Percentiles rank a stretch among this genome's conserved stretches.
Conservation (phyloP, 2,797 vertebrate species). For the Adelosebastes latens region DNA sequence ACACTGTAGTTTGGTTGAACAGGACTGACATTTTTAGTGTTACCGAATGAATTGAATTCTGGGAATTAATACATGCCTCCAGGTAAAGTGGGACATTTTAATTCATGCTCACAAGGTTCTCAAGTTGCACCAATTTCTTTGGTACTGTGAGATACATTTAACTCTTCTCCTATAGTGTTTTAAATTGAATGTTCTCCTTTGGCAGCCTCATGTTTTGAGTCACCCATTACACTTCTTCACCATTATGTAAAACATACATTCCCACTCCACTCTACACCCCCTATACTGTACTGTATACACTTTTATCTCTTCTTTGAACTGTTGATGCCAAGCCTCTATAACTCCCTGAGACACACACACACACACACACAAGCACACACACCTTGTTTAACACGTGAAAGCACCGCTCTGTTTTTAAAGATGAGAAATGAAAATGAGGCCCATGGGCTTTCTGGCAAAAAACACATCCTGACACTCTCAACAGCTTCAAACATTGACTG, state of each 20-base stretch:
- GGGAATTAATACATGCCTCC: not conserved
- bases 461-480: conserved; percentile 60
- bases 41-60: not conserved
- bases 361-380: conserved; percentile 25
- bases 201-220: not conserved
- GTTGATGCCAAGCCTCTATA: conserved; percentile 8
- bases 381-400: conserved; percentile 59
- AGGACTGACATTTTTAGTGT: not conserved
- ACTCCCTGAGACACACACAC: conserved; percentile 3
- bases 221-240: not conserved
- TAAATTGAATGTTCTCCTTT: not conserved
- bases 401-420: conserved; percentile 48
- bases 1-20: not conserved
- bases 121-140: not conserved
- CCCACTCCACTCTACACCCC: not conserved
- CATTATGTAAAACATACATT: conserved; percentile 16
- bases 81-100: not conserved
- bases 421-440: conserved; percentile 65
- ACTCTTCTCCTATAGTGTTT: not conserved
- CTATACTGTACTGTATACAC: not conserved
- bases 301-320: conserved; percentile 12
- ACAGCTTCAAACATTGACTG: conserved; percentile 61
- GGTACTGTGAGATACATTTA: not conserved
- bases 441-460: conserved; percentile 63
- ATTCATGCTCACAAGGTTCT: not conserved